These are phyloP conservation scores for Macrostomum lignano DNA, from an alignment of 1,140 invertebrate genomes.

Conservation along the genomic window DNA sequence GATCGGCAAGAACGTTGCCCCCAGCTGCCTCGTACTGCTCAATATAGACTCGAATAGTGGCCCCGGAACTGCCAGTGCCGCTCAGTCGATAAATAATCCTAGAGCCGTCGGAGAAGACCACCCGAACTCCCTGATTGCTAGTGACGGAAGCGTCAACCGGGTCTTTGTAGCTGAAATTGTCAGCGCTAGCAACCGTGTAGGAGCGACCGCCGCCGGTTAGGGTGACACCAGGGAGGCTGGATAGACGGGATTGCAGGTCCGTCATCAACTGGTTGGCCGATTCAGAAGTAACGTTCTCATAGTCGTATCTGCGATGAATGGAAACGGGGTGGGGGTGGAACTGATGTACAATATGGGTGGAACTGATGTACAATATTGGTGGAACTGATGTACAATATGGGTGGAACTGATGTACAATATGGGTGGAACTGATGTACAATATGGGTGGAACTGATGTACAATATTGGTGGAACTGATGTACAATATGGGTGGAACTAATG, in stretches of 20 bases:
- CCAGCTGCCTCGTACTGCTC: slow-evolving; percentile 43
- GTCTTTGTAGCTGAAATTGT: slow-evolving; percentile 76
- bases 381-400: no score
- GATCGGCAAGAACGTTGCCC: not conserved
- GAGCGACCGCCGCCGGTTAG: slow-evolving; percentile 14
- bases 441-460: no score
- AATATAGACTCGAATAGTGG: slow-evolving; percentile 73
- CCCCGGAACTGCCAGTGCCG: slow-evolving; percentile 82
- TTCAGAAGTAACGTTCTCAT: slow-evolving; percentile 66
- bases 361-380: no score
- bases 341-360: no score
- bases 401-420: no score
- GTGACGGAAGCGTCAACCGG: slow-evolving; percentile 65
- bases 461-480: no score
- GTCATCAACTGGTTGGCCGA: slow-evolving; percentile 58
- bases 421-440: no score
- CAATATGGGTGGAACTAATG: no score
- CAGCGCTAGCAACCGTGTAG: slow-evolving; percentile 44
- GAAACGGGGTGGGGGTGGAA: no score
- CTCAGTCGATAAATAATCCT: slow-evolving; percentile 68
- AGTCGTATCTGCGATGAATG: slow-evolving; percentile 47
- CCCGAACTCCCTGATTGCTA: slow-evolving; percentile 45
- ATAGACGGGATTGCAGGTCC: slow-evolving; percentile 37
- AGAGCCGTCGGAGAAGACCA: slow-evolving; percentile 71
- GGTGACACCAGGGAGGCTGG: slow-evolving; percentile 38